Base-by-base conservation (phyloP, 2,113 vertebrate genomes). In the Anoura caudifer region DNA sequence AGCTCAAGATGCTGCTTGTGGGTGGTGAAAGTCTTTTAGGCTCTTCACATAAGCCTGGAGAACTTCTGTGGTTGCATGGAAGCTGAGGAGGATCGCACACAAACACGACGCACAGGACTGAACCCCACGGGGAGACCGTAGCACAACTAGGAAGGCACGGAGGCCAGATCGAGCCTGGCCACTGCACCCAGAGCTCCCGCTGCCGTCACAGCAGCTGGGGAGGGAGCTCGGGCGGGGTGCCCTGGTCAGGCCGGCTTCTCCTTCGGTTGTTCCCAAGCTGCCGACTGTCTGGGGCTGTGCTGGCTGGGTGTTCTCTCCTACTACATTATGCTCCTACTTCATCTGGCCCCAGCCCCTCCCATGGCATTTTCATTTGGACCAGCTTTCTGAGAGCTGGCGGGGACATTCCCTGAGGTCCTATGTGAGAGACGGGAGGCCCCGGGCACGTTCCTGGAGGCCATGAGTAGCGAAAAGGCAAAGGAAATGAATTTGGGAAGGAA, bases 181-280 rank as follows among this genome's bases (percentile, higher is more conserved):
- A 80, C 67, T 43, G 61, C 36, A n/a, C 24, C 16, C 15, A 1
- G 88, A 47, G 45, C 59, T 54, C 56, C 0, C 0, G 17, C 33
- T 52, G 54, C 50, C 15, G 24, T 93, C 69, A 24, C 79, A 56
- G 79, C 26, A 3, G 15, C 41, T 0, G 41, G 70, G 10, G 6
- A 10, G 43, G 4, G 33, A 45, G 54, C 12, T 3, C 8, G 5
- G 38, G 38, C 36, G 0, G 80, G 13, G n/a, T 4, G 4, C 13
- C 16, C 41, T 1, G 26, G 50, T 52, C 1, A 31, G 31, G 14
- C 7, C 0, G 1, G 14, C 43, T 28, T 61, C 63, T 17, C 1
- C 45, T 24, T 33, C 5, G 0, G 33, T 5, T 36, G 52, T 45
- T 33, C 41, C 50, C 36, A 22, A 20, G 95, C 63, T 65, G 87